These are phyloP conservation scores for Schrankia costaestrigalis DNA, from an alignment of 2,888 invertebrate species.

Conservation along the genomic window DNA sequence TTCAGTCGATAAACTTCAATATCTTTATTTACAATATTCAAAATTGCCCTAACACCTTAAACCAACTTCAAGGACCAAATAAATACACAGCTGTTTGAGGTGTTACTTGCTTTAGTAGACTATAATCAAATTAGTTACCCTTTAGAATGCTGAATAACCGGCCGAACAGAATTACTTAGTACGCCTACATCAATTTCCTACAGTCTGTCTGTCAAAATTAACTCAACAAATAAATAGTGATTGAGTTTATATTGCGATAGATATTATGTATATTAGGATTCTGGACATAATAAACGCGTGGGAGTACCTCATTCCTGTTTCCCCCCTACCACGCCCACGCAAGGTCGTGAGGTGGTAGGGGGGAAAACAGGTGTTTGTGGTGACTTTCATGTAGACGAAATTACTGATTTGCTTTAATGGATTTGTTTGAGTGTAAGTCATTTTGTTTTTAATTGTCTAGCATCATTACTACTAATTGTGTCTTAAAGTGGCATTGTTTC, in stretches of 20 bases:
- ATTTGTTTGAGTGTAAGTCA: too few relatives aligned
- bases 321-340: slow-evolving; percentile 11
- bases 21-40: too few relatives aligned
- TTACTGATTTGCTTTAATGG: slow-evolving; percentile 3
- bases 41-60: too few relatives aligned
- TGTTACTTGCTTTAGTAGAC: too few relatives aligned
- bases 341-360: slow-evolving; percentile 24
- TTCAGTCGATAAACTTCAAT: too few relatives aligned
- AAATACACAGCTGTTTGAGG: too few relatives aligned
- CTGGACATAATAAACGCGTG: slow-evolving; percentile 28
- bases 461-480: too few relatives aligned
- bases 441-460: too few relatives aligned
- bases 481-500: too few relatives aligned
- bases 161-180: background rate
- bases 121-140: background rate
- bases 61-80: too few relatives aligned
- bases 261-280: slow-evolving; percentile 30
- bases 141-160: slow-evolving; percentile 3
- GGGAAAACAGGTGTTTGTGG: slow-evolving; percentile 30
- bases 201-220: too few relatives aligned
- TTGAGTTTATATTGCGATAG: slow-evolving; percentile 23
- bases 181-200: slow-evolving; percentile 1
- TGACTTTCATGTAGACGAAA: slow-evolving; percentile 20
- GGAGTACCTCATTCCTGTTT: slow-evolving; percentile 11
- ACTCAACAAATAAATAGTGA: too few relatives aligned